Base-by-base conservation (phyloP, 2,888 invertebrate genomes). In the Sarcophaga variegata region DNA sequence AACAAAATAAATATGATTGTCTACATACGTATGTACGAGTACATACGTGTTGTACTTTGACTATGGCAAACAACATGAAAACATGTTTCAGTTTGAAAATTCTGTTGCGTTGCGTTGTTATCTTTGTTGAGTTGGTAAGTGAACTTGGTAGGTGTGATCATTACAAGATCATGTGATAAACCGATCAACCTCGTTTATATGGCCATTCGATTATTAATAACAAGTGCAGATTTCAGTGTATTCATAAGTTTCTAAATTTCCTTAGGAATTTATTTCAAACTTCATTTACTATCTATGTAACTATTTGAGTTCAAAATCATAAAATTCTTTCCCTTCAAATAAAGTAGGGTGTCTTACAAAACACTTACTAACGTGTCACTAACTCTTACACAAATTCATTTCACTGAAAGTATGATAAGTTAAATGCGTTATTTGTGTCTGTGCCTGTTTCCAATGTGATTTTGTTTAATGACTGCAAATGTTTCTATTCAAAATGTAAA, bases 121-220 rank as follows among this genome's bases (percentile, higher is more conserved):
- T 37, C 37, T 37, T 67, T 74, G 20, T 78, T 63, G 67, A 3
- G 54, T 54, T 54, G 17, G 20, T 74, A 63, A 74, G 60, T 80
- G 69, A 75, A 84, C 69, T 79, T 74, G 83, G 83, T 76, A 80
- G 75, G 79, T 84, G 84, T 49, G 75, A 84, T 64, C 64, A 66
- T 37, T 80, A 75, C 75, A 75, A 75, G 86, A 87, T 87, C 86
- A 84, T 71, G 70, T 59, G 86, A 87, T 87, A 83, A 83, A 79
- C 77, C 66, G 62, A 87, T 83, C 86, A 87, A 87, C 83, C 83
- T 83, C 83, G 81, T 71, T 86, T 81, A 83, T 83, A 63, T 64
- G 45, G 70, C 74, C 59, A 60, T 83, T 87, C 74, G 69, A 70
- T 80, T 83, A 83, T 75, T 86, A 84, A 81, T 75, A 83, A 81